Evolutionary conservation across 1,140 invertebrate species (phyloP), one percentile per base, ranked within the genome.

Genomic region (Macrobrachium rosenbergii): DNA sequence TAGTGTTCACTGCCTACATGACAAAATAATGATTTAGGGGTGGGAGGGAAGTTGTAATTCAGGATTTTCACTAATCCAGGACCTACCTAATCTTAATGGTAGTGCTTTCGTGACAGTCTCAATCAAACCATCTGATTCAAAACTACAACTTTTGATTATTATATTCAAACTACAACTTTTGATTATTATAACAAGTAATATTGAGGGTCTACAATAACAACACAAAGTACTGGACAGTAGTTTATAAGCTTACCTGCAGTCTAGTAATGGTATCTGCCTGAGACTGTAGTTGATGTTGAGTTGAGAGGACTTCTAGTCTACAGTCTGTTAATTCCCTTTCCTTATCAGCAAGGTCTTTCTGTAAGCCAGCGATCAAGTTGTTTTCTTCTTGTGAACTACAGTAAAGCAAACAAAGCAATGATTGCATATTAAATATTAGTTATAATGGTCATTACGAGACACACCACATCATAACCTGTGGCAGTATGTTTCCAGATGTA

Each of bases 221-320:
- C 28, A 37, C n/a, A n/a, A n/a, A 52, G 45, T 52, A 12, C 7
- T 12, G 12, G 7, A 52, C 52, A 10, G 52, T 21, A 67, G 16
- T 17, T 10, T 14, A 8, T 67, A 16, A 0, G n/a, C 19, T 62
- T 58, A 86, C 84, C 67, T 88, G 86, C 3, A 88, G 72, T 72
- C 72, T 78, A 28, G 72, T 52, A 19, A 86, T 89, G 23, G 80
- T 77, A 43, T 86, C 83, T 16, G 79, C 83, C 21, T 86, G 83
- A 16, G 62, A 59, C 10, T 82, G 83, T 10, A 89, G 63, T 19
- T 89, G 88, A 63, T 86, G 83, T 23, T 89, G 88, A 16, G 88
- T 80, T 23, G 83, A 85, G 16, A 88, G 73, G 23, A 85, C 58
- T 69, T 88, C 82, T 19, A 88, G 83, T 21, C 80, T 23, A 64